These are phyloP conservation scores for Nymphicus hollandicus DNA, from an alignment of 2,113 vertebrate genomes.

Conservation along the genomic window DNA sequence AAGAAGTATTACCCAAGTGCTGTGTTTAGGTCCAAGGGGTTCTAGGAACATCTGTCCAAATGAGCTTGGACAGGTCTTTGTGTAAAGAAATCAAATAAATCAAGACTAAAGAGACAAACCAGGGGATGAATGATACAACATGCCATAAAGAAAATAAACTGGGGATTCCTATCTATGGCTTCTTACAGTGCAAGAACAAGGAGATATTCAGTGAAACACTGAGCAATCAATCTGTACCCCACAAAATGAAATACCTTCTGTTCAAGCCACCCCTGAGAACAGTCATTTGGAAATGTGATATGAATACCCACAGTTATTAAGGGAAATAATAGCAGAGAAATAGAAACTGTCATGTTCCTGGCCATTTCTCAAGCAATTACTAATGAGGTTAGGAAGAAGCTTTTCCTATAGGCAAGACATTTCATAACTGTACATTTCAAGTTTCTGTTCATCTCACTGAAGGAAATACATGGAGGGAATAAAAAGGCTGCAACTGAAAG, in stretches of 20 bases:
- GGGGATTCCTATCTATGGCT: background rate
- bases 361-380: slow-evolving; percentile 2
- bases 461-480: background rate
- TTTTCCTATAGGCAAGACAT: background rate
- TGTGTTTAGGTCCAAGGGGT: background rate
- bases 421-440: slow-evolving; percentile 1
- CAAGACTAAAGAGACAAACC: background rate
- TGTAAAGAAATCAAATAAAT: background rate
- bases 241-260: background rate
- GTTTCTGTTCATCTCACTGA: background rate
- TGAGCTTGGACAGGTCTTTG: background rate
- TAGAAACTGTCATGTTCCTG: background rate
- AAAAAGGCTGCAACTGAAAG: background rate
- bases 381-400: background rate
- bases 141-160: background rate
- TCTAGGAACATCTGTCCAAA: background rate
- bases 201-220: background rate
- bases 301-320: background rate
- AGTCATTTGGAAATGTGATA: slow-evolving; percentile 10
- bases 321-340: slow-evolving; percentile 10
- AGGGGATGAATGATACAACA: background rate
- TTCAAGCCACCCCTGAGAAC: slow-evolving; percentile 4
- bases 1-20: background rate
- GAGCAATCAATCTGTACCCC: background rate
- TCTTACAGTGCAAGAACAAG: background rate